Base-by-base conservation (phyloP, 2,113 vertebrate species). In the Mustela lutreola region DNA sequence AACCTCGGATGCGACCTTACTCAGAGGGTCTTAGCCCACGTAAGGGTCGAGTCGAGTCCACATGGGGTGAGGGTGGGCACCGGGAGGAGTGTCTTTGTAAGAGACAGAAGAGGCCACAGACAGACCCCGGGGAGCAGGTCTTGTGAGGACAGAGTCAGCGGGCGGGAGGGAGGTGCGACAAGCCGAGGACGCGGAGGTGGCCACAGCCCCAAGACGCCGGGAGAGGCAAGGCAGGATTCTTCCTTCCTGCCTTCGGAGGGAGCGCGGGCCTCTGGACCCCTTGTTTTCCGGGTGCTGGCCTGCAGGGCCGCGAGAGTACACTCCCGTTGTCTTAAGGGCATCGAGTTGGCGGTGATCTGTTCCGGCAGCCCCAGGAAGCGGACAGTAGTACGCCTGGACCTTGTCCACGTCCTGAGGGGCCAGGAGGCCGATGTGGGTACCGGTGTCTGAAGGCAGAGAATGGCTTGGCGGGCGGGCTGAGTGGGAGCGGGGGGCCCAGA, bases 121-220 rank as follows among this genome's bases (percentile, higher is more conserved):
- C 2, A 11, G 79, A 53, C 39, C 0, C 2, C 0, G 39, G 62
- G 70, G 16, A 24, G 48, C 12, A 2, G 18, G 65, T 58, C 18
- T 0, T 3, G 28, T 16, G 53, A 21, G 21, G 16, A 4, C 0
- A 0, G n/a, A 70, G 42, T 65, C 36, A n/a, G 91, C 36, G 31
- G 36, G 8, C 1, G 4, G 1, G 12, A 21, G 71, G 5, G 12
- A 15, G 7, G 11, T 1, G 0, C n/a, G 28, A 16, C 10, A 7
- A 7, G 50, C 71, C 26, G 4, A 28, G 81, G 24, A 16, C 5
- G 0, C 7, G 24, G 1, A 14, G 56, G 28, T 0, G 3, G 33
- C 24, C 19, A 45, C 75, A 10, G 50, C 18, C 36, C 1, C 50
- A 48, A 7, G 26, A 26, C 1, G 4, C 9, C 2, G 7, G 28